Percentiles rank a stretch among this genome's conserved stretches.
Evolutionary conservation across 1,140 invertebrate genomes (phyloP).

Genomic region (Euschistus heros): DNA sequence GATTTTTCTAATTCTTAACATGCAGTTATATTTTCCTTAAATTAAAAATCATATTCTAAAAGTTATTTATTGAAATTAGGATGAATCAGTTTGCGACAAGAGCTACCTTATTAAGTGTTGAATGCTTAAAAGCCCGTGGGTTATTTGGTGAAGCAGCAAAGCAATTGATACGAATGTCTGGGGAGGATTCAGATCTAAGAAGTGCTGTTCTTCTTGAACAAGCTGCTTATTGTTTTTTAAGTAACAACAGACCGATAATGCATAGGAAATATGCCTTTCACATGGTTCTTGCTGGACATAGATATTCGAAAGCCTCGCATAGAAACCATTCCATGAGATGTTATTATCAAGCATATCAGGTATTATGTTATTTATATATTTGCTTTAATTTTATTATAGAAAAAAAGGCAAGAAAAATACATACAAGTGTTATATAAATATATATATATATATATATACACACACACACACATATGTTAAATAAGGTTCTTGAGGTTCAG

Average conservation of each 20-base stretch:
- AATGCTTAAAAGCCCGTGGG: conserved; percentile 66
- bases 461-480: too few relatives aligned
- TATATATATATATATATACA: too few relatives aligned
- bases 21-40: too few relatives aligned
- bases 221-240: conserved; percentile 84
- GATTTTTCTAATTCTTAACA: too few relatives aligned
- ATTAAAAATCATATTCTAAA: too few relatives aligned
- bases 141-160: conserved; percentile 80
- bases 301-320: conserved; percentile 84
- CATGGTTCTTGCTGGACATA: conserved; percentile 86
- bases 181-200: conserved; percentile 82
- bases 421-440: too few relatives aligned
- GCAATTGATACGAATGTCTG: conserved; percentile 88
- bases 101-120: conserved; percentile 75
- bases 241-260: conserved; percentile 53
- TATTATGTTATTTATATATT: conserved; percentile 33
- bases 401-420: too few relatives aligned
- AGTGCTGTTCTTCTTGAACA: conserved; percentile 90
- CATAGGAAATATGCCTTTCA: conserved; percentile 95
- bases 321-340: conserved; percentile 80
- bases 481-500: too few relatives aligned
- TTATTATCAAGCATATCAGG: conserved; percentile 85
- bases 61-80: conserved; percentile 36
- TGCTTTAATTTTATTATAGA: too few relatives aligned
- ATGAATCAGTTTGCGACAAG: conserved; percentile 82